These are phyloP conservation scores for Calliphora vomitoria DNA, from an alignment of 2,888 invertebrate species.

Conservation along the genomic window DNA sequence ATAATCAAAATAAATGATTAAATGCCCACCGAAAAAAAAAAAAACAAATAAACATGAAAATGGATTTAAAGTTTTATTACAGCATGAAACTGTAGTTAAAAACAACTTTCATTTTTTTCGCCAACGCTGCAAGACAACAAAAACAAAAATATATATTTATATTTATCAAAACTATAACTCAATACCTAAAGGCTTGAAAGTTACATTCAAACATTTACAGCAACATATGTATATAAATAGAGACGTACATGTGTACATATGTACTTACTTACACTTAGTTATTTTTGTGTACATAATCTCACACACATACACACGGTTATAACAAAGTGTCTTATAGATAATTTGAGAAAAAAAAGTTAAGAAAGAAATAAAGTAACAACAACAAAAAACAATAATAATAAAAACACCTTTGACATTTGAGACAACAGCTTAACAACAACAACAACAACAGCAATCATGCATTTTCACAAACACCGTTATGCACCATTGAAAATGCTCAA, in stretches of 20 bases:
- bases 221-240: slow-evolving; percentile 6
- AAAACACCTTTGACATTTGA: slow-evolving; percentile 72
- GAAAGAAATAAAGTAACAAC: slow-evolving; percentile 23
- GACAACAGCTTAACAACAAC: slow-evolving; percentile 27
- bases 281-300: slow-evolving; percentile 60
- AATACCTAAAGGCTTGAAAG: slow-evolving; percentile 69
- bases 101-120: slow-evolving; percentile 76
- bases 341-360: slow-evolving; percentile 32
- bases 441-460: slow-evolving; percentile 21
- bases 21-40: neutral
- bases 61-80: slow-evolving; percentile 12
- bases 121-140: slow-evolving; percentile 55
- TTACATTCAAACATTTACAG: slow-evolving; percentile 19
- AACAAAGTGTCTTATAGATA: slow-evolving; percentile 18
- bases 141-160: slow-evolving; percentile 25
- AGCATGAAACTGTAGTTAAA: slow-evolving; percentile 50
- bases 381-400: slow-evolving; percentile 23
- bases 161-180: slow-evolving; percentile 60
- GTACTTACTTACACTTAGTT: slow-evolving; percentile 3
- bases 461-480: slow-evolving; percentile 14
- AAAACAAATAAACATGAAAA: neutral
- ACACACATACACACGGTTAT: neutral
- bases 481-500: slow-evolving; percentile 41
- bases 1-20: slow-evolving; percentile 20
- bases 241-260: neutral